Evolutionary conservation across 1,140 invertebrate genomes (phyloP), one percentile per base, ranked within the genome.

Genomic region (Pachypeltis micranthus): DNA sequence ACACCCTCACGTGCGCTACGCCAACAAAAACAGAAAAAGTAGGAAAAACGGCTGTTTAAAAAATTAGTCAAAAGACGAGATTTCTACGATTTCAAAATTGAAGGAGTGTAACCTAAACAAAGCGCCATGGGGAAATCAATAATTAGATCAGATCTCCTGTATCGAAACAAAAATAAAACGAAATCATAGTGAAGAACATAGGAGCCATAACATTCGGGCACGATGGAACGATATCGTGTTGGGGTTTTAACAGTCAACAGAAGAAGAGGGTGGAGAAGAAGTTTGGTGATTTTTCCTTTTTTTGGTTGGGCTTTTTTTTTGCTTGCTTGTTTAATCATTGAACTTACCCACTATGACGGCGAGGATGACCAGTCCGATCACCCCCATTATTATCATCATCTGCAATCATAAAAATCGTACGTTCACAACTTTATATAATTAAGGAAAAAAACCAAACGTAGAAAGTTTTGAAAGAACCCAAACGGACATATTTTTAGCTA

Each of bases 341-440:
- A 70, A 76, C 78, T 80, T 74, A 85, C 83, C 82, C 70, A 93
- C 88, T 64, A 92, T 87, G 67, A 93, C 90, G 67, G 91, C 90
- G 67, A 93, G 76, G 72, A 94, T 80, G 63, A 91, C 78, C 58
- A 83, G 80, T 51, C 84, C 86, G 70, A 93, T 92, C 61, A 86
- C 84, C 61, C 89, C 90, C 72, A 93, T 85, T 63, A 93, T 93
- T 63, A 93, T 85, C 90, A 93, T 93, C 91, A 94, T 93, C 79
- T 81, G 72, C 56, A 75, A 74, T 24, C 2, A 24, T 54, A 65
- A n/a, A 12, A 51, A 10, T 10, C 25, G 16, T 56, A 25, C 25
- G 1, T 24, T 56, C 2, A 3, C 21, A 24, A 54, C 4, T 39
- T 10, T 39, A 10, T 39, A 39, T 39, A 7, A 39, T 7, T 16